These are phyloP conservation scores for Sphyrna mokarran DNA, from an alignment of 2,113 vertebrate genomes.

Conservation along the genomic window DNA sequence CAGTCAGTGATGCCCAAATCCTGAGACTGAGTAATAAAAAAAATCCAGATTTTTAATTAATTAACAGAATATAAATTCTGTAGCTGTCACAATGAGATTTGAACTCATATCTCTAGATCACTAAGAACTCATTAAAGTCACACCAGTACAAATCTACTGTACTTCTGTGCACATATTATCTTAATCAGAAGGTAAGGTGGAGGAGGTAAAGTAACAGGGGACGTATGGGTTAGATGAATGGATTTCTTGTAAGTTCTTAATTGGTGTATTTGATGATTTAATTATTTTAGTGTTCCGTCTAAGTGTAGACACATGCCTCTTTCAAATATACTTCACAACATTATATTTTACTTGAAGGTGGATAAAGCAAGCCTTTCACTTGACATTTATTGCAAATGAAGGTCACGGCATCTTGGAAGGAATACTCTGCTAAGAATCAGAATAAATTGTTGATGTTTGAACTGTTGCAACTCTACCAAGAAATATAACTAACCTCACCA, in stretches of 20 bases:
- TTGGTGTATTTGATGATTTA: neutral
- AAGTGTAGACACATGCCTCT: neutral
- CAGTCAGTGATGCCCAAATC: too few species aligned
- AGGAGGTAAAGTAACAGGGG: neutral
- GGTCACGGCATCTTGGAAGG: neutral
- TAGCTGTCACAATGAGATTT: too few species aligned
- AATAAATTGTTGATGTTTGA: neutral
- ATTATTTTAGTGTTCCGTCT: neutral
- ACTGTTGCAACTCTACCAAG: neutral
- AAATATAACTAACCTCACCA: neutral
- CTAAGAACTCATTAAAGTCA: neutral
- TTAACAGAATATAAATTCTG: too few species aligned
- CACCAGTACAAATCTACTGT: neutral
- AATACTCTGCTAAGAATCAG: neutral
- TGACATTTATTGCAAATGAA: neutral
- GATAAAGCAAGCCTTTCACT: neutral
- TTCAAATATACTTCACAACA: neutral
- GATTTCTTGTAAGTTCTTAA: neutral
- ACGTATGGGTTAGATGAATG: neutral
- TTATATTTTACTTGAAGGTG: neutral
- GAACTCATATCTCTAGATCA: neutral
- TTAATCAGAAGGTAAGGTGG: neutral
- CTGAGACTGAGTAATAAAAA: too few species aligned
- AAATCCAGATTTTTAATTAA: too few species aligned
- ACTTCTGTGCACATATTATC: neutral